Evolutionary conservation across 2,888 invertebrate genomes (phyloP), one percentile per base, ranked within the genome.

Genomic region (Pyrgus malvae): DNA sequence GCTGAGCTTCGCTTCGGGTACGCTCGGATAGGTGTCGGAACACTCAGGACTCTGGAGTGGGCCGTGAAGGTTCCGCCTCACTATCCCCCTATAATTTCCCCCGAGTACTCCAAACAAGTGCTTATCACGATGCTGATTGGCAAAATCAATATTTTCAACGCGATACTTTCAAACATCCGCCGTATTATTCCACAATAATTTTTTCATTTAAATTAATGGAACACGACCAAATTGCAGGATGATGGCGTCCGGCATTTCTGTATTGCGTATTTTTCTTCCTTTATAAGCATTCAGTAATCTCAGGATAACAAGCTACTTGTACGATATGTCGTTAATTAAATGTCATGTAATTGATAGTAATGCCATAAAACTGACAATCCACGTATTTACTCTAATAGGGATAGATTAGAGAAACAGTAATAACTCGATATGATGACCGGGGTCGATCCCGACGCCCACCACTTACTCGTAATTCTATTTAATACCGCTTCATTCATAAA

Each of bases 11-110:
- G 61, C 67, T 72, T 68, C 70, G 64, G 69, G 63, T 58, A 61
- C 63, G 68, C 72, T 65, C 67, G 73, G 66, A 67, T 73, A 82
- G 80, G 85, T 86, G 87, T 86, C 86, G 80, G 82, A 59, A 55
- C 48, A 57, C 54, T 61, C 60, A 67, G 69, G 72, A 54, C 55
- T 59, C 60, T 67, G 69, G 72, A 68, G 65, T 57, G 64, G 66
- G 65, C 67, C 61, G 66, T 60, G 60, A 60, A 61, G 49, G 66
- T 64, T 66, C 71, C 70, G 73, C 77, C 72, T 69, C 63, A 59
- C 62, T 65, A 66, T 65, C 69, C 66, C 76, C 72, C 80, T 86
- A 72, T 84, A 86, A 88, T 87, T 86, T 86, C 64, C 35, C 42
- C 44, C 29, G 49, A 49, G 49, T 5, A 41, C 31, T 41, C 21